Evolutionary conservation across 2,113 vertebrate species (phyloP).

Genomic region (Paraplagusia blochii): DNA sequence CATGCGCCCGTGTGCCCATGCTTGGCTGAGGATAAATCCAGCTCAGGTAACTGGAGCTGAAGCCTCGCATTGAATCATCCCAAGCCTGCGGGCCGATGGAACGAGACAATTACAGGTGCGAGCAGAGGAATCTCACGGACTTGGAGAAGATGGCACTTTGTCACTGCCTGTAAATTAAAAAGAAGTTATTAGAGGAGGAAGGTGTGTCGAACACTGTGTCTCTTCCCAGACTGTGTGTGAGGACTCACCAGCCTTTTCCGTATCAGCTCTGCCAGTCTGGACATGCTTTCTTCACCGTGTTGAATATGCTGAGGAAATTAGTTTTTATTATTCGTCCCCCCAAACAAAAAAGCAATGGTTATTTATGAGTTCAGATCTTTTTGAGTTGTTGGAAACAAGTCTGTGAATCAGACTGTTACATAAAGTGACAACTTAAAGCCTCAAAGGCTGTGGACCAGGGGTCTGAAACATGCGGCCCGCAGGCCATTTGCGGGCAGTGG

Average conservation of each 20-base stretch:
- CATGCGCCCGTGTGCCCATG: constrained; percentile 10
- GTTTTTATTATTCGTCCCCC: constrained; percentile 52
- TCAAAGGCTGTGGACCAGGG: too few relatives aligned
- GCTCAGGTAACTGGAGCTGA: constrained; percentile 66
- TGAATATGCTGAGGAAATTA: constrained; percentile 54
- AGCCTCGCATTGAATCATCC: constrained; percentile 54
- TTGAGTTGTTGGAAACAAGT: too few relatives aligned
- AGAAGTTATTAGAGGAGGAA: constrained; percentile 23
- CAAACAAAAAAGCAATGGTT: neutral
- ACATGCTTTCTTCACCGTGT: constrained; percentile 23
- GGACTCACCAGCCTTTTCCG: constrained; percentile 7
- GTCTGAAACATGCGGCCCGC: too few relatives aligned
- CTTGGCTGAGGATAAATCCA: constrained; percentile 49
- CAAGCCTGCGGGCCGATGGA: constrained; percentile 28
- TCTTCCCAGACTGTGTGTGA: neutral
- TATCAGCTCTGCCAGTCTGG: constrained; percentile 4
- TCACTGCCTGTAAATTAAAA: constrained; percentile 30
- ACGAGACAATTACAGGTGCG: constrained; percentile 61
- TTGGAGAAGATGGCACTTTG: constrained; percentile 34
- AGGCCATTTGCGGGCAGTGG: too few relatives aligned
- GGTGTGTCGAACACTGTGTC: constrained; percentile 12
- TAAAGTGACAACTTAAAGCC: too few relatives aligned
- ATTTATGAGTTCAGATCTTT: too few relatives aligned
- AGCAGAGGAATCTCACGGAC: constrained; percentile 33
- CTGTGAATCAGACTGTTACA: too few relatives aligned